These are phyloP conservation scores for Panzeria rudis DNA, from an alignment of 2,888 invertebrate species.

Conservation along the genomic window DNA sequence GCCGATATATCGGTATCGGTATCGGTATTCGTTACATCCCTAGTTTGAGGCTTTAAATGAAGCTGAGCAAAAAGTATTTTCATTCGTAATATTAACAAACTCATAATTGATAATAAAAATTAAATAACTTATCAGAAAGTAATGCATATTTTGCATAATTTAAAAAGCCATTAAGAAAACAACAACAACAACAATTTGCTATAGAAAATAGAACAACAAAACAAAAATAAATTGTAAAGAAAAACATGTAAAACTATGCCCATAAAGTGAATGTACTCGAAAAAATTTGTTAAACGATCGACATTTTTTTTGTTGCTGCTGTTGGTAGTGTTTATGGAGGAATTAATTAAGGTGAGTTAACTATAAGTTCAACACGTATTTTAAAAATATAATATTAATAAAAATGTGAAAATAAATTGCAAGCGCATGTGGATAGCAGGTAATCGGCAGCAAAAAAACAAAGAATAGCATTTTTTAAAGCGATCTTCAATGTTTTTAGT, in stretches of 20 bases:
- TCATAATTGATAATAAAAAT: neutral
- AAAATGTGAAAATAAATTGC: too few species aligned
- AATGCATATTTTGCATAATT: constrained; percentile 23
- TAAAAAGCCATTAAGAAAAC: neutral
- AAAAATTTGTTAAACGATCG: constrained; percentile 11
- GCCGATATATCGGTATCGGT: too few species aligned
- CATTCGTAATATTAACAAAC: neutral
- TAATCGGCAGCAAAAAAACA: neutral
- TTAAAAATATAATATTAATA: neutral
- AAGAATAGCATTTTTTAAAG: neutral
- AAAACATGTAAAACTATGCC: constrained; percentile 1
- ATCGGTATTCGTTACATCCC: too few species aligned
- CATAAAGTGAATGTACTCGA: constrained; percentile 13
- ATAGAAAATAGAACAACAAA: neutral
- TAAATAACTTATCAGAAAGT: neutral
- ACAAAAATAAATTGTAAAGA: neutral
- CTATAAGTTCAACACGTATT: neutral
- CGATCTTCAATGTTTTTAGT: neutral
- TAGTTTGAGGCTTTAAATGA: neutral
- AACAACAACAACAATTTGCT: neutral
- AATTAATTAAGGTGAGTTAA: constrained; percentile 52
- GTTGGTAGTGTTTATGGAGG: constrained; percentile 31
- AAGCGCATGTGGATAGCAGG: too few species aligned
- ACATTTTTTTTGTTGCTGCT: constrained; percentile 20
- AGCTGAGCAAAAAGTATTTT: neutral